These are phyloP conservation scores for Drosophila rellima DNA, from an alignment of 2,888 invertebrate genomes.

Conservation along the genomic window DNA sequence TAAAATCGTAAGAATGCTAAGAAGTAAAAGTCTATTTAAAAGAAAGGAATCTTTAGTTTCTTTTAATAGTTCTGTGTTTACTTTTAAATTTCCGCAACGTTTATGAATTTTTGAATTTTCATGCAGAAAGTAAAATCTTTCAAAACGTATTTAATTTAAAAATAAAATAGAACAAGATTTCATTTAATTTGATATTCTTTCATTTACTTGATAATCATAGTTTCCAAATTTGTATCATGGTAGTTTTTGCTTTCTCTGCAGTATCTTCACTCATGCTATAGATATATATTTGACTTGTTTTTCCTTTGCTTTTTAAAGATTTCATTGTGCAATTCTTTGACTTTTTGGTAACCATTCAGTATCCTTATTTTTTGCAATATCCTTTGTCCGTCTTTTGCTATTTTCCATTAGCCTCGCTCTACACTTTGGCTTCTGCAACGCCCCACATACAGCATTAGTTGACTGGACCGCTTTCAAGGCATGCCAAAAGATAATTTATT, in stretches of 20 bases:
- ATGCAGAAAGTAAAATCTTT: too few species aligned
- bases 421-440: constrained; percentile 60
- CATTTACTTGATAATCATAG: background rate
- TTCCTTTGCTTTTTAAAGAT: background rate
- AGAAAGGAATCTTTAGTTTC: background rate
- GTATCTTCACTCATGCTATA: background rate
- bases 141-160: too few species aligned
- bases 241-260: background rate
- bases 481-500: constrained; percentile 60
- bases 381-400: constrained; percentile 13
- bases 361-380: constrained; percentile 19
- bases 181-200: too few species aligned
- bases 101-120: too few species aligned
- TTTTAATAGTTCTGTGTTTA: too few species aligned
- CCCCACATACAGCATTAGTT: constrained; percentile 30
- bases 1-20: background rate
- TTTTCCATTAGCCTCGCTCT: constrained; percentile 61
- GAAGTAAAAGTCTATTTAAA: background rate
- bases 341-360: constrained; percentile 2
- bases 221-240: background rate
- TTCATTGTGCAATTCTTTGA: constrained; percentile 12
- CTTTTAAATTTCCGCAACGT: too few species aligned
- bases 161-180: too few species aligned
- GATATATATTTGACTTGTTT: background rate
- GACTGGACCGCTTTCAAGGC: constrained; percentile 15